phyloP scores from a whole-genome alignment of 2,797 vertebrate species.

The Lithobates sylvaticus region DNA sequence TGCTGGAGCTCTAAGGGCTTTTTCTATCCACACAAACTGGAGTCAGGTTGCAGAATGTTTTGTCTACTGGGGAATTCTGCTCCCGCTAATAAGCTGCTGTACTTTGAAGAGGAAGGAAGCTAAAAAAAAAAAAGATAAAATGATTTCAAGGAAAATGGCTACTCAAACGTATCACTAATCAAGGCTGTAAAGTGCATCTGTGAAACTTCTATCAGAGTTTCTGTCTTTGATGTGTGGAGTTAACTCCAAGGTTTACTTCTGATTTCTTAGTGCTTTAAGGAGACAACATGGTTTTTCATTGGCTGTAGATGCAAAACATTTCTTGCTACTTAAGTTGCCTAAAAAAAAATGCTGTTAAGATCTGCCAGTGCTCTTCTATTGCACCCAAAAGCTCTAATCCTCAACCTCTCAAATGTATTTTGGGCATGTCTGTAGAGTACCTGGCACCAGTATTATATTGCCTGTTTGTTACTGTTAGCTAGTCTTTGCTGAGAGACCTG shows the following conservation, averaged over 20 bases:
- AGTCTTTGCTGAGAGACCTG: background rate
- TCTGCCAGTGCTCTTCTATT: background rate
- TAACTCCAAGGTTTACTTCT: background rate
- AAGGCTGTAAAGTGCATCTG: conserved; percentile 50
- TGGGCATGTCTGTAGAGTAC: background rate
- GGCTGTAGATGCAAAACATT: background rate
- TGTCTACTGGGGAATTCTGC: conserved; percentile 46
- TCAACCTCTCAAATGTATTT: background rate
- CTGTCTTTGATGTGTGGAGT: conserved; percentile 35
- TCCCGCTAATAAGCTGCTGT: conserved; percentile 42
- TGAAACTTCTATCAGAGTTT: background rate
- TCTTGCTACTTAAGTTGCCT: background rate
- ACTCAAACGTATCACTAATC: conserved; percentile 40
- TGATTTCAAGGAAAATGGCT: conserved; percentile 50
- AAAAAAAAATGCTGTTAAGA: background rate
- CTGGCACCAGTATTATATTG: background rate
- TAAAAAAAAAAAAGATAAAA: conserved; percentile 52
- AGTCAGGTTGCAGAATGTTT: conserved; percentile 58
- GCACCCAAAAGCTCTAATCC: background rate
- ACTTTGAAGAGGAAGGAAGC: conserved; percentile 55
- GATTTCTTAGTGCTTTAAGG: background rate
- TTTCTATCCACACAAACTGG: conserved; percentile 45
- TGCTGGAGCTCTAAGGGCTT: conserved; percentile 31
- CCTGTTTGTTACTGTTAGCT: background rate
- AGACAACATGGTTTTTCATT: background rate